These are phyloP conservation scores for Menura novaehollandiae DNA, from an alignment of 2,113 vertebrate species.

Conservation along the genomic window DNA sequence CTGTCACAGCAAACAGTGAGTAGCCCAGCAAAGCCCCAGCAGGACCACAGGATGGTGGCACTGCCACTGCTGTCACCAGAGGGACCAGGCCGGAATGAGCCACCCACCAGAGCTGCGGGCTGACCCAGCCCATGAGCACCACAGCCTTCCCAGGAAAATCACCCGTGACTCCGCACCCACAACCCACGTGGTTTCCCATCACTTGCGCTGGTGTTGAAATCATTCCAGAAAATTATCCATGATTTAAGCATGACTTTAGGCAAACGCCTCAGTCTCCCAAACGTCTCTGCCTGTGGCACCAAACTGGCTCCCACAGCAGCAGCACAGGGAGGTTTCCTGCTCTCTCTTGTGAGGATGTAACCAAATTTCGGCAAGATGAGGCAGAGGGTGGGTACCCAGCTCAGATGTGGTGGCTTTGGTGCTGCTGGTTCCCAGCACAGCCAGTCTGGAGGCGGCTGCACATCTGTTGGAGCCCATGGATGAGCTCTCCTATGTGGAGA, in stretches of 20 bases:
- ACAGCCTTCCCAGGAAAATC: background rate
- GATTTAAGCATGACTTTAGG: background rate
- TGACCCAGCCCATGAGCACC: background rate
- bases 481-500: rapidly evolving
- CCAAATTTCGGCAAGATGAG: background rate
- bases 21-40: background rate
- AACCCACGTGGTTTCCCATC: background rate
- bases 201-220: background rate
- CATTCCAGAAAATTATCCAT: background rate
- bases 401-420: background rate
- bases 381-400: background rate
- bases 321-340: background rate
- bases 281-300: background rate
- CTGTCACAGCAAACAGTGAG: background rate
- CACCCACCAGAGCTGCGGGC: rapidly evolving
- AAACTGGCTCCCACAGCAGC: rapidly evolving
- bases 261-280: rapidly evolving
- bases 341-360: background rate
- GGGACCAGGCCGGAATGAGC: background rate
- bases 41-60: background rate
- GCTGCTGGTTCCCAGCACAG: background rate
- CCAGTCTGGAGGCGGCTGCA: background rate
- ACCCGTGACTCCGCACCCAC: rapidly evolving
- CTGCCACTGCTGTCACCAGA: background rate
- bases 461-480: rapidly evolving